Percentiles rank a stretch among this genome's conserved stretches.
phyloP scores from a whole-genome alignment of 2,888 invertebrate genomes.

The Calephelis perditalis region DNA sequence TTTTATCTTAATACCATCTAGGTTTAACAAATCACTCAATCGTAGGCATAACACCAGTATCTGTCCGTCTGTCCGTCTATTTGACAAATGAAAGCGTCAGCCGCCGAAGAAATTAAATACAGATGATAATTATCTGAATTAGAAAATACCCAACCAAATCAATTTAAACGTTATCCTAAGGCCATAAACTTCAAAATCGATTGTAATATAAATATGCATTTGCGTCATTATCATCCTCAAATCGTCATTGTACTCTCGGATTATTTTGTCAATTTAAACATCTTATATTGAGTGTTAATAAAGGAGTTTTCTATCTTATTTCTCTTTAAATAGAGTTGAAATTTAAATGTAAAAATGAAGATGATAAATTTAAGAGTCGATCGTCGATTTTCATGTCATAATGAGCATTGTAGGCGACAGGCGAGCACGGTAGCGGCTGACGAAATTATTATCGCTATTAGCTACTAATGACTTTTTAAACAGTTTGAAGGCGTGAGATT shows the following conservation, averaged over 20 bases:
- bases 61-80: slow-evolving; percentile 39
- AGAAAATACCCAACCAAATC: background rate
- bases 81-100: slow-evolving; percentile 49
- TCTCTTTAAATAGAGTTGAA: slow-evolving; percentile 22
- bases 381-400: slow-evolving; percentile 45
- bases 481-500: slow-evolving; percentile 29
- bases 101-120: slow-evolving; percentile 45
- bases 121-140: slow-evolving; percentile 45
- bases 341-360: slow-evolving; percentile 19
- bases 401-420: slow-evolving; percentile 40
- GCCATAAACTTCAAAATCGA: background rate
- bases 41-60: slow-evolving; percentile 42
- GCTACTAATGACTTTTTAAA: slow-evolving; percentile 59
- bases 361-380: slow-evolving; percentile 24
- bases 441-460: slow-evolving; percentile 66
- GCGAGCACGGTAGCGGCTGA: slow-evolving; percentile 52
- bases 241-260: slow-evolving; percentile 5
- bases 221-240: background rate
- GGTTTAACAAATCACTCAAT: slow-evolving; percentile 51
- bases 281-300: background rate
- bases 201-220: background rate
- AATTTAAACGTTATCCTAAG: background rate
- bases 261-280: slow-evolving; percentile 9
- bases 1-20: slow-evolving; percentile 51
- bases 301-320: background rate